Conservation (phyloP, 2,113 vertebrate genomes). For the Oryzias curvinotus region DNA sequence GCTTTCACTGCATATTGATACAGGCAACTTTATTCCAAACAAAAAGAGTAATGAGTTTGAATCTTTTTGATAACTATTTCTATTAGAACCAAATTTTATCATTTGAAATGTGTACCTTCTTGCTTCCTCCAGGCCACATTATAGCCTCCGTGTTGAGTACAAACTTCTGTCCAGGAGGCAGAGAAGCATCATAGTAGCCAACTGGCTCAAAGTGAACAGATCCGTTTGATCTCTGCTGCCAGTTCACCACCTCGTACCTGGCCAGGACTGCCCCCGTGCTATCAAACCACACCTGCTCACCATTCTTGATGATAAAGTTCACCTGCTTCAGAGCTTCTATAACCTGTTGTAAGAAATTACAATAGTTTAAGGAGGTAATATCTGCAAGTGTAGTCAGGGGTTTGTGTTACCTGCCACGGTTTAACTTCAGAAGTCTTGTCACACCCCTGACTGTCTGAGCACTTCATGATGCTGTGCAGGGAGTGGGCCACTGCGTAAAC, state of each 20-base stretch:
- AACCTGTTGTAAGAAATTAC: constrained; percentile 31
- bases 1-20: constrained; percentile 71
- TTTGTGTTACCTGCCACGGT: constrained; percentile 64
- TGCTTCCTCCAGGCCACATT: constrained; percentile 61
- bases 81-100: neutral
- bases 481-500: constrained; percentile 73
- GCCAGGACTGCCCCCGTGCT: constrained; percentile 68
- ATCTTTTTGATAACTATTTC: neutral
- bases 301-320: constrained; percentile 64
- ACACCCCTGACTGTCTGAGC: constrained; percentile 51
- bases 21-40: constrained; percentile 62
- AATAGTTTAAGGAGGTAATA: neutral
- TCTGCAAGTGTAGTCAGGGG: neutral
- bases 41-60: neutral
- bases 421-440: constrained; percentile 40
- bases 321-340: constrained; percentile 62
- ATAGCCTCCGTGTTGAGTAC: constrained; percentile 60
- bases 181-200: constrained; percentile 74
- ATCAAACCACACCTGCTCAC: constrained; percentile 73
- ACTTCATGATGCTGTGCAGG: constrained; percentile 65
- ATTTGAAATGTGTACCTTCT: constrained; percentile 38
- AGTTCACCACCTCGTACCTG: constrained; percentile 76
- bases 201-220: constrained; percentile 69
- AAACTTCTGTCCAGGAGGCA: constrained; percentile 65
- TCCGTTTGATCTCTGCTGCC: constrained; percentile 62